Base-by-base conservation (phyloP, 2,888 invertebrate genomes). In the Drosophila algonquin region DNA sequence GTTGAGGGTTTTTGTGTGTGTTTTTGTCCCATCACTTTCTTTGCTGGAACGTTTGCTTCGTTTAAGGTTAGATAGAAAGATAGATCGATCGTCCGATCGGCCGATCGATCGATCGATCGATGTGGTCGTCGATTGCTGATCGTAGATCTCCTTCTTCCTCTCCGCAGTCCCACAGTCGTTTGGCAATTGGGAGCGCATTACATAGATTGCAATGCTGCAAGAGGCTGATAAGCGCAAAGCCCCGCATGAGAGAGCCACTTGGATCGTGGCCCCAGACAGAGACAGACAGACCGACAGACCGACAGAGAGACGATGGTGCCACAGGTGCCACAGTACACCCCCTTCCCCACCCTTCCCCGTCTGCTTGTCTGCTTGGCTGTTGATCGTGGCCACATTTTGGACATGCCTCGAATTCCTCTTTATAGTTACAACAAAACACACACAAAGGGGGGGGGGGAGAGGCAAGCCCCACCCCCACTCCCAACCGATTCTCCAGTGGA, bases 191-290 rank as follows among this genome's bases (percentile, higher is more conserved):
- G 79, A 79, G 79, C 78, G 79, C 72, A 72, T 56, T 53, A 75
- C 75, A 73, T 73, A 73, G 81, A 87, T 81, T 68, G 81, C 84
- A 73, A 83, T 83, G 87, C 81, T n/a, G 40, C 40, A 40, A 7
- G 51, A 40, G 51, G 73, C 83, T 84, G 81, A 82, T 82, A 82
- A 82, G 81, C 79, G 61, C n/a, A 14, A 52, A 53, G 64, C 63
- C 27, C 32, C 32, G 32, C 32, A 32, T 3, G 35, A 12, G 35
- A 63, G 63, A 63, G 63, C 44, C 44, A 30, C 63, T 51, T 16
- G 70, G 45, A 54, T 40, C 48, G 24, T 14, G 32, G 32, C 35
- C n/a, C 52, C 32, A 16, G 54, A 30, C 53, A 21, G n/a, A 2
- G 50, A 35, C 14, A 12, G 18, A 21, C 24, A 18, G 54, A 14